Conservation (phyloP, 2,888 invertebrate species). For the Adelognathus sp. region DNA sequence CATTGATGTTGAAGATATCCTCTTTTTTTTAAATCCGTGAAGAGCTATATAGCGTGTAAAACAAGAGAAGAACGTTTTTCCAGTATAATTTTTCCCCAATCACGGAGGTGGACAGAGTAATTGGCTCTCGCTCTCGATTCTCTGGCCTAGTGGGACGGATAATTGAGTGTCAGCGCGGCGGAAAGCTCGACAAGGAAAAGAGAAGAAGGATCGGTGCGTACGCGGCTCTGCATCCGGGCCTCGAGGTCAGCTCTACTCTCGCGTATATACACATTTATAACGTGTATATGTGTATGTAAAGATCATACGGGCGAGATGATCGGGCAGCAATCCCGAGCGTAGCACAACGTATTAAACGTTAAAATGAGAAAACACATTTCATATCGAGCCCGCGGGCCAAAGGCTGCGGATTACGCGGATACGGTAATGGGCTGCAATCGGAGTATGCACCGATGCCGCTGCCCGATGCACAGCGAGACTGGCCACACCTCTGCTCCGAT, state of each 20-base stretch:
- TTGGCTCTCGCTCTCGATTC: slow-evolving; percentile 49
- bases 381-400: slow-evolving; percentile 54
- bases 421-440: slow-evolving; percentile 27
- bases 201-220: slow-evolving; percentile 19
- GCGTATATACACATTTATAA: not conserved
- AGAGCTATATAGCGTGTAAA: not conserved
- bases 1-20: not conserved
- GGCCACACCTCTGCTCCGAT: slow-evolving; percentile 13
- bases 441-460: not conserved
- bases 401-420: slow-evolving; percentile 52
- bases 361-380: slow-evolving; percentile 51
- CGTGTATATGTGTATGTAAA: not conserved
- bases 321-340: not conserved
- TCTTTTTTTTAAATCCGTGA: not conserved
- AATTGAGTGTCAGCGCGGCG: slow-evolving; percentile 47
- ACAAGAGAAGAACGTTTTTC: not conserved
- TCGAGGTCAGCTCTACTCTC: slow-evolving; percentile 39
- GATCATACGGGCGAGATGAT: not conserved
- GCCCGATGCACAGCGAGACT: not conserved
- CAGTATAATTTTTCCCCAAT: slow-evolving; percentile 42
- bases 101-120: slow-evolving; percentile 37
- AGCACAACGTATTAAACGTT: slow-evolving; percentile 16
- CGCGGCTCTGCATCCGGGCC: slow-evolving; percentile 29
- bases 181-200: slow-evolving; percentile 39
- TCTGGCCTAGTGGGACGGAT: slow-evolving; percentile 2